phyloP scores from a whole-genome alignment of 1,140 invertebrate species.

The Plodia interpunctella region DNA sequence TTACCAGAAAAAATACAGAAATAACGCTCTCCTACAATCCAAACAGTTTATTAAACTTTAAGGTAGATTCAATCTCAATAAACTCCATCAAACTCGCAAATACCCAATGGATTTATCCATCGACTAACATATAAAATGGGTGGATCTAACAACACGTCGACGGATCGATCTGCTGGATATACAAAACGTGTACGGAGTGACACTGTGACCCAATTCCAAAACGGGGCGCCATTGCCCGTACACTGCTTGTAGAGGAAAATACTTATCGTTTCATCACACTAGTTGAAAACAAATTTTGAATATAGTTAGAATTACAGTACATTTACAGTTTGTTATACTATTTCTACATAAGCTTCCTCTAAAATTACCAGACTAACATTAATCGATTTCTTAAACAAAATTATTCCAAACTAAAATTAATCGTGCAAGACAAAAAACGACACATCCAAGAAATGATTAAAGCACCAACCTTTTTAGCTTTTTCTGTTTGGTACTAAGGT shows the following conservation, averaged over 20 bases:
- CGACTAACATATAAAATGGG: background rate
- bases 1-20: background rate
- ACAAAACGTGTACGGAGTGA: slow-evolving; percentile 26
- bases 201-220: slow-evolving; percentile 59
- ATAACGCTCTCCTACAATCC: background rate
- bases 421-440: too few species aligned
- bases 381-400: too few species aligned
- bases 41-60: background rate
- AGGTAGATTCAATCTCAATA: background rate
- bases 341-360: too few species aligned
- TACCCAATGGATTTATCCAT: slow-evolving; percentile 9
- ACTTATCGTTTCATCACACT: background rate
- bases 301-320: background rate
- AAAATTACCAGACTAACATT: too few species aligned
- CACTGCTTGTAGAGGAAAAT: slow-evolving; percentile 19
- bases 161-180: slow-evolving; percentile 24
- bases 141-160: slow-evolving; percentile 21
- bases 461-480: too few species aligned
- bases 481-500: too few species aligned
- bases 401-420: too few species aligned
- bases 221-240: slow-evolving; percentile 36
- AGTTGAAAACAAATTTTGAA: background rate
- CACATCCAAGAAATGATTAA: too few species aligned
- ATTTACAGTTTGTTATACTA: too few species aligned
- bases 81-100: background rate